phyloP scores from a whole-genome alignment of 2,797 vertebrate species.

The Tinamus major region DNA sequence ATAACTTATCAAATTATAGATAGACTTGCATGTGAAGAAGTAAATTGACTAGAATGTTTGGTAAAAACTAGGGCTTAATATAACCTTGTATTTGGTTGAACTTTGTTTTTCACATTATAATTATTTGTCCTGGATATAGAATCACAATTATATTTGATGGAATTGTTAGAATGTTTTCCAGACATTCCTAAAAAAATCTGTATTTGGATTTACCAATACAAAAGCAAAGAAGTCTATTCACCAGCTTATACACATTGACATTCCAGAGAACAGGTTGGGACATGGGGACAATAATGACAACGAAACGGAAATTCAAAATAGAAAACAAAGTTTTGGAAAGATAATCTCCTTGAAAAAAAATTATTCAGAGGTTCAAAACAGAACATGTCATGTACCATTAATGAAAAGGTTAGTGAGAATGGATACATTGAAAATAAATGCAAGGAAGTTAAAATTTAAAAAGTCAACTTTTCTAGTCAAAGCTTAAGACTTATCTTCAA shows the following conservation, averaged over 20 bases:
- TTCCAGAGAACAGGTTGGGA: background rate
- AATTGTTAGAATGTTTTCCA: background rate
- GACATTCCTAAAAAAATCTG: background rate
- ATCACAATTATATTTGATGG: background rate
- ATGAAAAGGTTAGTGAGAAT: background rate
- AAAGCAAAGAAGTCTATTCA: background rate
- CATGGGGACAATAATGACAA: background rate
- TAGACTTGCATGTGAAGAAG: background rate
- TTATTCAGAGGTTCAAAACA: background rate
- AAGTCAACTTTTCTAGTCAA: background rate
- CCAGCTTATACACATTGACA: background rate
- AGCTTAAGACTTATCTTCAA: background rate
- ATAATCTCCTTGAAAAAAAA: background rate
- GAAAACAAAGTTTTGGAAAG: background rate
- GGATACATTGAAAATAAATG: background rate
- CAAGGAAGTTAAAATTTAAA: background rate
- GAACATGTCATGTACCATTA: background rate
- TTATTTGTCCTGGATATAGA: background rate
- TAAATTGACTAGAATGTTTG: background rate
- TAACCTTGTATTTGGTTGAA: background rate
- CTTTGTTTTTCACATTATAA: conserved; percentile 12
- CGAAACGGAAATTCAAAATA: background rate
- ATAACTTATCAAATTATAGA: background rate
- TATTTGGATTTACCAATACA: background rate
- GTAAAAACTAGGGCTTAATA: background rate